A percentile compares a stretch with the other conserved stretches of the same genome.
These are phyloP conservation scores for Aporophyla nigra DNA, from an alignment of 2,888 invertebrate genomes.

Conservation along the genomic window DNA sequence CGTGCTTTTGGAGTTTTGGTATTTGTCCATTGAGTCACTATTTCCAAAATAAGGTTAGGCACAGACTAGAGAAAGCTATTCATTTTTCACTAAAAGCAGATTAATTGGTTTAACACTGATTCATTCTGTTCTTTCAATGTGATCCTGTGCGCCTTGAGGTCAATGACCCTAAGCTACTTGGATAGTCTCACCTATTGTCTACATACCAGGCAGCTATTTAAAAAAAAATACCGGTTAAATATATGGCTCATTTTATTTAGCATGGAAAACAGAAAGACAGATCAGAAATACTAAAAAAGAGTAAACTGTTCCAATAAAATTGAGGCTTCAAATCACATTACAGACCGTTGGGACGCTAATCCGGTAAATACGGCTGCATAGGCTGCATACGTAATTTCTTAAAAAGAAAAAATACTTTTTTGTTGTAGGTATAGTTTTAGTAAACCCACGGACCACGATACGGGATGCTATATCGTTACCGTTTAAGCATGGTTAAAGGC, in stretches of 20 bases:
- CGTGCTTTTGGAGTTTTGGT: slow-evolving; percentile 6
- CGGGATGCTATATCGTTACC: neutral
- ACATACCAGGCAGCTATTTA: too few species aligned
- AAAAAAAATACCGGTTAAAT: neutral
- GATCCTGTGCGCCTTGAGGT: neutral
- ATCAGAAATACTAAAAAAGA: neutral
- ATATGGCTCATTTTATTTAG: neutral
- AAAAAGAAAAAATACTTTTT: neutral
- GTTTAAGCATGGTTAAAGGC: neutral
- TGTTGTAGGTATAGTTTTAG: neutral
- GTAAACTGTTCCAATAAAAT: neutral
- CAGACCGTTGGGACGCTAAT: neutral
- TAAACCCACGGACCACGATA: neutral
- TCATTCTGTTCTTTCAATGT: neutral
- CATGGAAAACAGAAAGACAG: neutral
- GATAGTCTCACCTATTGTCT: neutral
- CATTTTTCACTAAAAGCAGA: neutral
- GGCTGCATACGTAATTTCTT: too few species aligned
- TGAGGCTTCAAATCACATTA: neutral
- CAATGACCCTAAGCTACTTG: neutral
- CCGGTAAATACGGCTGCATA: too few species aligned
- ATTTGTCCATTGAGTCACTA: neutral
- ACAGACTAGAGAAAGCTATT: neutral
- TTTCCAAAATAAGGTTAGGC: neutral
- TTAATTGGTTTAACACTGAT: neutral